Evolutionary conservation across 2,888 invertebrate species (phyloP).

Genomic region (Chrysotoxum bicinctum): DNA sequence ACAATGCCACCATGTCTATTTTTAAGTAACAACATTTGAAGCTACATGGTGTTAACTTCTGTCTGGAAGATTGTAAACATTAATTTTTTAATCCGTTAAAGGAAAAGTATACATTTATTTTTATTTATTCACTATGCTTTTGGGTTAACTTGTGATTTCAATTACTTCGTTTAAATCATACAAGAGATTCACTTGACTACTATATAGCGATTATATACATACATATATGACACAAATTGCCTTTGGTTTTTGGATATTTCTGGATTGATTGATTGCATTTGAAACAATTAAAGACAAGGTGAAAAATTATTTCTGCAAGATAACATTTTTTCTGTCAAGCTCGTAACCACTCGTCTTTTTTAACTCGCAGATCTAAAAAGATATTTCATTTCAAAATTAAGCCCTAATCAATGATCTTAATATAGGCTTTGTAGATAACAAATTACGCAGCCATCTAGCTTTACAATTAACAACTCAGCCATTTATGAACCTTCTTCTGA

Average conservation of each 20-base stretch:
- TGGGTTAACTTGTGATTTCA: background rate
- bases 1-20: conserved; percentile 24
- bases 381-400: too few relatives aligned
- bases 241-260: conserved; percentile 3
- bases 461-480: too few relatives aligned
- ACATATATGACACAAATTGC: background rate
- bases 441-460: too few relatives aligned
- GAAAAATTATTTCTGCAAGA: background rate
- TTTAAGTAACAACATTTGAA: background rate
- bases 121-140: background rate
- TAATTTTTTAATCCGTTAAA: conserved; percentile 33
- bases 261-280: conserved; percentile 7
- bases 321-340: too few relatives aligned
- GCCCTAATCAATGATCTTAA: too few relatives aligned
- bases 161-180: background rate
- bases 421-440: too few relatives aligned
- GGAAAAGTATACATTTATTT: conserved; percentile 38
- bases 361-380: too few relatives aligned
- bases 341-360: too few relatives aligned
- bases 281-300: background rate
- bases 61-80: conserved; percentile 32
- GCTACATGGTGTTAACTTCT: conserved; percentile 41
- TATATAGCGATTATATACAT: background rate
- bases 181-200: background rate
- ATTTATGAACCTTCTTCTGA: too few relatives aligned